Percentiles rank a stretch among this genome's conserved stretches.
Evolutionary conservation across 2,797 vertebrate genomes (phyloP).

Genomic region (Pachyuromys duprasi): DNA sequence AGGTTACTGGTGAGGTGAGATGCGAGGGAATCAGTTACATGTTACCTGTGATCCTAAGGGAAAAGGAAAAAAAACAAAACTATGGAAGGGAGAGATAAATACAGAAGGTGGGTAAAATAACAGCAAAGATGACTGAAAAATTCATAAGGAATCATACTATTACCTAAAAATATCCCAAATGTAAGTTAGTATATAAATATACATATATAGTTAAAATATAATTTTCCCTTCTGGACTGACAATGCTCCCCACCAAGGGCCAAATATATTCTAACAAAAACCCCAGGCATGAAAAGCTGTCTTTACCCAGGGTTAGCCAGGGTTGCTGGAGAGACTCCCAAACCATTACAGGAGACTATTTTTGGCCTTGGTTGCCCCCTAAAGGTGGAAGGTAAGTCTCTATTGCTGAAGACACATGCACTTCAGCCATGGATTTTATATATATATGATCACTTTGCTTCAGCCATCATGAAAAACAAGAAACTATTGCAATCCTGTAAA

Average conservation of each 20-base stretch:
- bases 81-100: not conserved
- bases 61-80: not conserved
- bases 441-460: not conserved
- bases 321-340: not conserved
- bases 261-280: not conserved
- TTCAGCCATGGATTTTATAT: not conserved
- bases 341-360: not conserved
- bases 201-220: not conserved
- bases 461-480: not conserved
- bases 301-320: not conserved
- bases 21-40: not conserved
- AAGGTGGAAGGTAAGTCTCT: not conserved
- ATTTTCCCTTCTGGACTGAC: not conserved
- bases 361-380: not conserved
- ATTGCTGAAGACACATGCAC: not conserved
- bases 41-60: not conserved
- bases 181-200: not conserved
- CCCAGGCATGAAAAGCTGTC: too few species aligned
- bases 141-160: not conserved
- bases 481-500: slow-evolving; percentile 43
- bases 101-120: not conserved
- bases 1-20: not conserved
- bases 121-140: not conserved
- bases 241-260: not conserved
- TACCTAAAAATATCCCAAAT: not conserved